These are phyloP conservation scores for Thermophis baileyi DNA, from an alignment of 2,113 vertebrate species.

Conservation along the genomic window DNA sequence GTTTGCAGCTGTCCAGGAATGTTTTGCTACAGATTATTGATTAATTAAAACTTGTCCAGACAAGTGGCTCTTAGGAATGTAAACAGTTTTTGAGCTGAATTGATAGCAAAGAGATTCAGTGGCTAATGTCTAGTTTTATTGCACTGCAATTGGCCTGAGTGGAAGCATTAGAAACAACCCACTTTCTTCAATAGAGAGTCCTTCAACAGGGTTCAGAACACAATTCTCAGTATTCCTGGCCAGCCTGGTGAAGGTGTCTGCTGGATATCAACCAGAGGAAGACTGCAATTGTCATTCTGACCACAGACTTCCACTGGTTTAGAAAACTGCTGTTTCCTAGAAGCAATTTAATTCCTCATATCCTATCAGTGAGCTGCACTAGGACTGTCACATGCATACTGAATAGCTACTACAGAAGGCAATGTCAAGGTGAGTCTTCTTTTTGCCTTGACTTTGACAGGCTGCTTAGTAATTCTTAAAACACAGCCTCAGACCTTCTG, in stretches of 20 bases:
- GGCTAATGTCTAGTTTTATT: conserved; percentile 10
- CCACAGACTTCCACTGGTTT: conserved; percentile 43
- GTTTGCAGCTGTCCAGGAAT: conserved; percentile 18
- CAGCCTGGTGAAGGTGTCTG: not conserved
- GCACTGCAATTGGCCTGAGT: conserved; percentile 26
- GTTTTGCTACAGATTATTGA: conserved; percentile 20
- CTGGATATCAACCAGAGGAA: not conserved
- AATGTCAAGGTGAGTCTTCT: conserved; percentile 11
- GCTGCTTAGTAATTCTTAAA: conserved; percentile 46
- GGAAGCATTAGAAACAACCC: conserved; percentile 20
- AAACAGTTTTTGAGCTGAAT: conserved; percentile 40
- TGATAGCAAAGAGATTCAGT: not conserved
- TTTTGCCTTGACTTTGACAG: conserved; percentile 43
- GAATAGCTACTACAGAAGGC: conserved; percentile 25
- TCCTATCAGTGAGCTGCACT: conserved; percentile 2
- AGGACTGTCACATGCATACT: conserved; percentile 35
- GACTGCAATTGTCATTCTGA: conserved; percentile 7
- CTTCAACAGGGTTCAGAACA: not conserved
- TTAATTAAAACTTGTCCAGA: conserved; percentile 27
- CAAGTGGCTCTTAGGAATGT: conserved; percentile 47
- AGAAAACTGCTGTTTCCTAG: conserved; percentile 22
- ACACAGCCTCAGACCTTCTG: conserved; percentile 35
- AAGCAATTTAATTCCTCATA: conserved; percentile 40
- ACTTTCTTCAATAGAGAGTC: not conserved
- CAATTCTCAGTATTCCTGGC: not conserved